Conservation (phyloP, 2,797 vertebrate genomes). For the Chaenodraco wilsoni region DNA sequence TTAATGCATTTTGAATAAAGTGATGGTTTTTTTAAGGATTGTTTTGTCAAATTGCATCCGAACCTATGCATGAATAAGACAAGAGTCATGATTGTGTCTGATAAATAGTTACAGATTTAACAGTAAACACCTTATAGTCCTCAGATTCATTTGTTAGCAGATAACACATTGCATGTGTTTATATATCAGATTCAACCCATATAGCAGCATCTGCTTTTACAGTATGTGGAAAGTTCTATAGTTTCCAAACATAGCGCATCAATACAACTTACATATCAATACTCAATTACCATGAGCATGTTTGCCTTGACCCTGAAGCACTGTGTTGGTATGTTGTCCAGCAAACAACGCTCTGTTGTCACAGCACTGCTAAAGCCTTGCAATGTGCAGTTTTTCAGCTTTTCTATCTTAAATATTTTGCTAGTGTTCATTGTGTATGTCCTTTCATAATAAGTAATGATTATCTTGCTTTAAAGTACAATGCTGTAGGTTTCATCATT, state of each 20-base stretch:
- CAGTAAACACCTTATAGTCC: neutral
- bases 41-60: constrained; percentile 1
- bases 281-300: constrained; percentile 30
- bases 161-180: too few species aligned
- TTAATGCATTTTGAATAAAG: neutral
- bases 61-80: neutral
- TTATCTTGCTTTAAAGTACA: neutral
- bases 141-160: neutral
- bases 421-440: neutral
- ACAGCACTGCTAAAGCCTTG: neutral
- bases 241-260: constrained; percentile 45
- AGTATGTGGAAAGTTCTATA: constrained; percentile 57
- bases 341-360: neutral
- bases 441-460: neutral
- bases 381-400: neutral
- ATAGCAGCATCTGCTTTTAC: constrained; percentile 11
- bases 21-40: neutral
- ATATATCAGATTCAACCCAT: constrained; percentile 3
- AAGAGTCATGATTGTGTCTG: constrained; percentile 8
- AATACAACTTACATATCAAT: constrained; percentile 47
- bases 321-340: neutral
- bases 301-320: constrained; percentile 19
- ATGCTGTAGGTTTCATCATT: neutral
- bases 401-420: neutral
- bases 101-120: neutral